Evolutionary conservation across 2,888 invertebrate species (phyloP).

Genomic region (Napeogenes inachia): DNA sequence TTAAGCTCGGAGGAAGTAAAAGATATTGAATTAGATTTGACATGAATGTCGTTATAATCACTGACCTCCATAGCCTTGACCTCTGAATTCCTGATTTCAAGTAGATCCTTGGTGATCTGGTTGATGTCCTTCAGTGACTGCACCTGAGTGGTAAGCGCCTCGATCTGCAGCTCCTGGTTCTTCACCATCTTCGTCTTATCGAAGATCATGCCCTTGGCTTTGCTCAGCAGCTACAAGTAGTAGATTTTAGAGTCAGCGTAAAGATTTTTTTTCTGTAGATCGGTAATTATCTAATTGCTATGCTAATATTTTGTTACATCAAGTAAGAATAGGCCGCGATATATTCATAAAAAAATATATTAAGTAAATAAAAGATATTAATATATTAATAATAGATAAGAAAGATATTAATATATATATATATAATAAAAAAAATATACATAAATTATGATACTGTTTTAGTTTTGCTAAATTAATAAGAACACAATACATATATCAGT

Average conservation of each 20-base stretch:
- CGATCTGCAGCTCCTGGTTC: slow-evolving; percentile 88
- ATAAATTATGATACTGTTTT: no score
- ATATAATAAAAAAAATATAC: no score
- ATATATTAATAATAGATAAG: no score
- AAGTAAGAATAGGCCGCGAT: no score
- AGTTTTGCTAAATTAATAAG: no score
- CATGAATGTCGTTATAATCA: neutral
- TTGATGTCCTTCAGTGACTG: slow-evolving; percentile 88
- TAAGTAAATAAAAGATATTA: no score
- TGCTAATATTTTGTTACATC: no score
- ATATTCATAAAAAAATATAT: no score
- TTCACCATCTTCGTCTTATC: slow-evolving; percentile 86
- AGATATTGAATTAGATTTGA: slow-evolving; percentile 1
- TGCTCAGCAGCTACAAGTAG: slow-evolving; percentile 74
- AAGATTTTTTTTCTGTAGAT: no score
- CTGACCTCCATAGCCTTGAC: slow-evolving; percentile 84
- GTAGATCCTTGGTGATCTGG: slow-evolving; percentile 86
- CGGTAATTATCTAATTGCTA: no score
- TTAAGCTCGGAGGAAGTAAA: neutral
- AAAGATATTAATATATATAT: no score
- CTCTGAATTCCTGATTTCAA: slow-evolving; percentile 87
- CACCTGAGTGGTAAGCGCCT: slow-evolving; percentile 83
- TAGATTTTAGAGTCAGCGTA: neutral
- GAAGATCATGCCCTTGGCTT: slow-evolving; percentile 83
- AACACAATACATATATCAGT: no score